These are phyloP conservation scores for Epistrophe eligans DNA, from an alignment of 2,888 invertebrate species.

Conservation along the genomic window DNA sequence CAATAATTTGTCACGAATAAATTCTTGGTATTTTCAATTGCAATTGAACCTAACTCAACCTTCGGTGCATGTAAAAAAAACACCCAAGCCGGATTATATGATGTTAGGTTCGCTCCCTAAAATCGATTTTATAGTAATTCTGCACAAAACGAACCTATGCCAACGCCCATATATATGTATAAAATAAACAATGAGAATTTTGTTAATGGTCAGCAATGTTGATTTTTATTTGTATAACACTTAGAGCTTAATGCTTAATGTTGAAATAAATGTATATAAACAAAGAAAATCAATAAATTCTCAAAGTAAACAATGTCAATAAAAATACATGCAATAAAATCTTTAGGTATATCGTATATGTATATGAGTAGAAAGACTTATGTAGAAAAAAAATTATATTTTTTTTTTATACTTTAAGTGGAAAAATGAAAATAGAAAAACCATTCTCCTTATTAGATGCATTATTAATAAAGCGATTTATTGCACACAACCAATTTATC, in stretches of 20 bases:
- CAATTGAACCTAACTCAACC: not conserved
- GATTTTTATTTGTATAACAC: constrained; percentile 14
- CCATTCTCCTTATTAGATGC: not conserved
- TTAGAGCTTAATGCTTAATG: constrained; percentile 5
- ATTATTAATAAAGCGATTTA: constrained; percentile 20
- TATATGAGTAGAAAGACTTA: too few relatives aligned
- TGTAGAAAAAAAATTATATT: too few relatives aligned
- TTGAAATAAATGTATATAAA: not conserved
- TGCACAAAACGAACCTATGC: constrained; percentile 21
- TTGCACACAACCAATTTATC: not conserved
- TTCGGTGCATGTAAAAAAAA: not conserved
- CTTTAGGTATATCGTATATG: too few relatives aligned
- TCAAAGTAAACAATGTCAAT: not conserved
- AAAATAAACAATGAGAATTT: constrained; percentile 1
- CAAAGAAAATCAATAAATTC: constrained; percentile 25
- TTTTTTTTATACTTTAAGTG: not conserved
- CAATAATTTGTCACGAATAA: not conserved
- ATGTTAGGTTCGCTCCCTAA: not conserved
- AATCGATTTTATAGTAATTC: constrained; percentile 24
- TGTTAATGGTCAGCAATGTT: constrained; percentile 24
- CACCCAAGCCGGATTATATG: not conserved
- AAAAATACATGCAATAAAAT: not conserved
- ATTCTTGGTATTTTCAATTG: not conserved
- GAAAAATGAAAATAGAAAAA: not conserved
- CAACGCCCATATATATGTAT: not conserved